These are phyloP conservation scores for Oenanthe melanoleuca DNA, from an alignment of 2,113 vertebrate genomes.

Conservation along the genomic window DNA sequence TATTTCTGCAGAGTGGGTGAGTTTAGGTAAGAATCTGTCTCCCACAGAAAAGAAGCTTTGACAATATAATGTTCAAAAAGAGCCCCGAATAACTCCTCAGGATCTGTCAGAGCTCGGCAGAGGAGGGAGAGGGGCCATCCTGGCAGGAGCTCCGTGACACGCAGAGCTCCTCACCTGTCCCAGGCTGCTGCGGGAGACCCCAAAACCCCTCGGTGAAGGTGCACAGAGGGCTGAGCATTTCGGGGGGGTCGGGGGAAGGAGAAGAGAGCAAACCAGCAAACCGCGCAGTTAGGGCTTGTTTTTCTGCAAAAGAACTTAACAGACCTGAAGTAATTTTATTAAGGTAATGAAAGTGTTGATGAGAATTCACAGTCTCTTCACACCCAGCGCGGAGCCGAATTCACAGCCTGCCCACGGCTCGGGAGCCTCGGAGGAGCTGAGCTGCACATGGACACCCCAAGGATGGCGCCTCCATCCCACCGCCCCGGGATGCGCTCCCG, in stretches of 20 bases:
- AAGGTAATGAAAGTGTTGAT: conserved; percentile 35
- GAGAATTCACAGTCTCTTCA: conserved; percentile 37
- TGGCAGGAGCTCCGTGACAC: fast-evolving
- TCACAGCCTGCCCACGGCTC: conserved; percentile 28
- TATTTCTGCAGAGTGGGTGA: conserved; percentile 11
- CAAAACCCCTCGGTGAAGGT: neutral
- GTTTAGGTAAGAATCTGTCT: conserved; percentile 15
- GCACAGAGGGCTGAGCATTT: neutral
- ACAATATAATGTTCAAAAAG: neutral
- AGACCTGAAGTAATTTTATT: conserved; percentile 38
- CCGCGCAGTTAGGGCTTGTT: neutral
- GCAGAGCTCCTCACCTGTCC: neutral
- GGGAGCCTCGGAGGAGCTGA: neutral
- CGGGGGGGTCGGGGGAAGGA: neutral
- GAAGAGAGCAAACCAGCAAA: neutral
- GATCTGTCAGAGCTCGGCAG: neutral
- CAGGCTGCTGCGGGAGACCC: neutral
- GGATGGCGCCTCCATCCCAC: neutral
- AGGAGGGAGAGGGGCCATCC: neutral
- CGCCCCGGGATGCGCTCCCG: neutral
- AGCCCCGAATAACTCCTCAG: neutral
- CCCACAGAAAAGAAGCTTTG: conserved; percentile 2
- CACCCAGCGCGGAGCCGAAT: neutral
- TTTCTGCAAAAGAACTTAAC: neutral
- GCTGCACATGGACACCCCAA: fast-evolving